Evolutionary conservation across 2,888 invertebrate species (phyloP).

Genomic region (Lampropteryx suffumata): DNA sequence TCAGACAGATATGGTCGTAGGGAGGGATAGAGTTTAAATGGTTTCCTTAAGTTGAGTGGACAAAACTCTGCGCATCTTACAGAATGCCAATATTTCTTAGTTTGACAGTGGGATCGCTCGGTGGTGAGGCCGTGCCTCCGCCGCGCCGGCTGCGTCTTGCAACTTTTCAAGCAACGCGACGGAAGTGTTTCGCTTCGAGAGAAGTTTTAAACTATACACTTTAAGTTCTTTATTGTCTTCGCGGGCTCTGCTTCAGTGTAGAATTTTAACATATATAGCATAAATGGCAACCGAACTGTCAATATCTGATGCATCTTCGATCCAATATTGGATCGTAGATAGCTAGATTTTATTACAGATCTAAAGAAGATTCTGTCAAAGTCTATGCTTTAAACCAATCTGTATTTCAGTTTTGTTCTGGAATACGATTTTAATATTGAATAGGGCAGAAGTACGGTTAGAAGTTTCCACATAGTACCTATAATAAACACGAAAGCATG

Average conservation of each 20-base stretch:
- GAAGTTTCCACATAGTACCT: constrained; percentile 49
- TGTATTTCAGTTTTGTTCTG: too few species aligned
- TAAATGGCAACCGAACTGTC: background rate
- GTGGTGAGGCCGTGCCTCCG: constrained; percentile 45
- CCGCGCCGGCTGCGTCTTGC: constrained; percentile 61
- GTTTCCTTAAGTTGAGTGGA: constrained; percentile 49
- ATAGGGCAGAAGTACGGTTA: constrained; percentile 39
- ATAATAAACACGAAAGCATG: constrained; percentile 36
- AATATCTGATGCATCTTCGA: background rate
- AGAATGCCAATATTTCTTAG: constrained; percentile 71
- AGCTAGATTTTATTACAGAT: too few species aligned
- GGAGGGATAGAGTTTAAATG: constrained; percentile 42
- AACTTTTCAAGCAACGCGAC: constrained; percentile 68
- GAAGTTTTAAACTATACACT: constrained; percentile 77
- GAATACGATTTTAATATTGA: background rate
- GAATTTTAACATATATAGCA: constrained; percentile 60
- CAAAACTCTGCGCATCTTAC: constrained; percentile 48
- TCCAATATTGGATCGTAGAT: too few species aligned
- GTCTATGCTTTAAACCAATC: too few species aligned
- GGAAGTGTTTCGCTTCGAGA: constrained; percentile 61
- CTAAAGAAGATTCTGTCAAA: too few species aligned
- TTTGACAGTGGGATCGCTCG: constrained; percentile 67
- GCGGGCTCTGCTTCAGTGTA: constrained; percentile 58
- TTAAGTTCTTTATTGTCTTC: constrained; percentile 77
- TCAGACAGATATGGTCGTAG: constrained; percentile 26